Conservation (phyloP, 2,888 invertebrate genomes). For the Formica aserva region DNA sequence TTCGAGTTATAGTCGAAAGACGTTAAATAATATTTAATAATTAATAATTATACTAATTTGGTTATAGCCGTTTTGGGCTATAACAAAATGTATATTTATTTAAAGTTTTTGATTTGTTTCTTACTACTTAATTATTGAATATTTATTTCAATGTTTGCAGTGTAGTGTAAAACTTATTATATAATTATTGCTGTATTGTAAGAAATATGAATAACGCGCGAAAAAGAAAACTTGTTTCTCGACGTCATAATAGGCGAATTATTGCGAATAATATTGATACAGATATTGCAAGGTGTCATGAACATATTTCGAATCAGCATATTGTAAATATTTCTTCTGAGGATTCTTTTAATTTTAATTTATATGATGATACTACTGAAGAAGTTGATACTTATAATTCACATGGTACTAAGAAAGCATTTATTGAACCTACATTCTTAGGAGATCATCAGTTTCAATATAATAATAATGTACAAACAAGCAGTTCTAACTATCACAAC, state of each 20-base stretch:
- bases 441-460: too few relatives aligned
- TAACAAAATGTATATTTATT: too few relatives aligned
- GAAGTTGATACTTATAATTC: not conserved
- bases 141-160: not conserved
- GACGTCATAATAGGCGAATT: slow-evolving; percentile 25
- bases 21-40: too few relatives aligned
- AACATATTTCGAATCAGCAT: not conserved
- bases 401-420: too few relatives aligned
- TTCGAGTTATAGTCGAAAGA: too few relatives aligned
- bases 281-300: not conserved
- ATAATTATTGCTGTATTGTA: not conserved
- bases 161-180: not conserved
- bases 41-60: too few relatives aligned
- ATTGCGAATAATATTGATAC: slow-evolving; percentile 33
- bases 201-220: slow-evolving; percentile 5
- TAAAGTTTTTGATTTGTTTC: too few relatives aligned
- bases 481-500: too few relatives aligned
- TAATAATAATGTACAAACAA: too few relatives aligned
- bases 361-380: not conserved
- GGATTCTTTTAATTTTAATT: not conserved
- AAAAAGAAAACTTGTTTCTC: slow-evolving; percentile 9
- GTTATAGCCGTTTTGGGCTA: too few relatives aligned
- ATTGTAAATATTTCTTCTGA: not conserved
- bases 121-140: too few relatives aligned
- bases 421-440: too few relatives aligned